Percentiles rank a stretch among this genome's conserved stretches.
Evolutionary conservation across 1,140 invertebrate genomes (phyloP).

Genomic region (Bombus polaris): DNA sequence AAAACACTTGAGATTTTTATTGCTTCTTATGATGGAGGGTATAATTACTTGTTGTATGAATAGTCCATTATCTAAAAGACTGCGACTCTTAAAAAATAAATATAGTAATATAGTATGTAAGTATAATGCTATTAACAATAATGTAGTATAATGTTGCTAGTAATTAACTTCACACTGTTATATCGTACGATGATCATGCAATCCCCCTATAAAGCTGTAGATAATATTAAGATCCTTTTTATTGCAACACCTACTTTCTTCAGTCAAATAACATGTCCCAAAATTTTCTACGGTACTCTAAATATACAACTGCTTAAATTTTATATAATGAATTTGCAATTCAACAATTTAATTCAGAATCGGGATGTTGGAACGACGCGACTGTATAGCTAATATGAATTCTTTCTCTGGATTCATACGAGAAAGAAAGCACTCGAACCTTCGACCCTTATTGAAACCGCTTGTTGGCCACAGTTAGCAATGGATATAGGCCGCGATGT

Average conservation of each 20-base stretch:
- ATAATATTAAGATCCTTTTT: no score
- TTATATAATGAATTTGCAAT: not conserved
- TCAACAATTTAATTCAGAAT: not conserved
- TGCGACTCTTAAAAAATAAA: not conserved
- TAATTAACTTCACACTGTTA: no score
- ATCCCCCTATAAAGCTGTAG: no score
- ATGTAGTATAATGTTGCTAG: no score
- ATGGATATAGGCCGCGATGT: constrained; percentile 36
- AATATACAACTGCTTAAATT: not conserved
- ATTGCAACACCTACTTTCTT: not conserved
- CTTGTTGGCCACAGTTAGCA: constrained; percentile 20
- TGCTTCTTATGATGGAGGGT: not conserved
- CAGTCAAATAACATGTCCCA: not conserved
- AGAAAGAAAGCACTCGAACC: not conserved
- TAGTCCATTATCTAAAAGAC: not conserved
- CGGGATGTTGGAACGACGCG: not conserved
- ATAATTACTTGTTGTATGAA: not conserved
- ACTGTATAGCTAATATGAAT: not conserved
- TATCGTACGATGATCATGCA: no score
- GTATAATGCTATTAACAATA: not conserved
- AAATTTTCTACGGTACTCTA: not conserved
- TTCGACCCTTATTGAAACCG: not conserved
- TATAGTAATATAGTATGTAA: not conserved
- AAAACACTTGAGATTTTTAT: not conserved
- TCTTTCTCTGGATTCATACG: not conserved